Percentiles rank a stretch among this genome's conserved stretches.
phyloP scores from a whole-genome alignment of 2,888 invertebrate species.

The Drosophila ezoana region DNA sequence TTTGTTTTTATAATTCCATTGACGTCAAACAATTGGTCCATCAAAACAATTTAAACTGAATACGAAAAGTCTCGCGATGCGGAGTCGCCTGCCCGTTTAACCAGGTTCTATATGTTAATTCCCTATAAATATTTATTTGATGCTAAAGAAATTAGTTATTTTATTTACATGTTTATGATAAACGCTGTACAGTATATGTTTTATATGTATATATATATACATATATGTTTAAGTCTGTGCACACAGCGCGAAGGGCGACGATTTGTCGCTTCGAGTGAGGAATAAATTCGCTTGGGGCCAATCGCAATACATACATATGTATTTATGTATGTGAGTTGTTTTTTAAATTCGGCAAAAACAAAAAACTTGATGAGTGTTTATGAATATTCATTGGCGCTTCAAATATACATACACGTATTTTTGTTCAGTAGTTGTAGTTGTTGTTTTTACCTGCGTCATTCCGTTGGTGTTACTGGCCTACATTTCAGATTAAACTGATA shows the following conservation, averaged over 20 bases:
- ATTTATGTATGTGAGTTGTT: conserved; percentile 17
- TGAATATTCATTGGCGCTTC: conserved; percentile 72
- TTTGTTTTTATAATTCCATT: conserved; percentile 76
- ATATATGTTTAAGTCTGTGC: conserved; percentile 4
- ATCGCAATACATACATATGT: not conserved
- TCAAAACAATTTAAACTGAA: conserved; percentile 66
- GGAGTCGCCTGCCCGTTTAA: conserved; percentile 17
- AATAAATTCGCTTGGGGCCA: conserved; percentile 13
- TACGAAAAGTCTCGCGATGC: conserved; percentile 58
- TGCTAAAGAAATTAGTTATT: conserved; percentile 40
- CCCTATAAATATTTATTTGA: conserved; percentile 53
- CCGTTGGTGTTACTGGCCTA: conserved; percentile 50
- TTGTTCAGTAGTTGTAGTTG: conserved; percentile 16
- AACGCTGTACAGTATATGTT: conserved; percentile 27
- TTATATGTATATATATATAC: too few relatives aligned
- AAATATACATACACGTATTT: conserved; percentile 22
- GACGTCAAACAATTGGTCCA: conserved; percentile 69
- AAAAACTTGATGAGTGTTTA: conserved; percentile 30
- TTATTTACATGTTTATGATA: conserved; percentile 55
- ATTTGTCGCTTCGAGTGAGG: conserved; percentile 29
- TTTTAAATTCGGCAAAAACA: conserved; percentile 25
- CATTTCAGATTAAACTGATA: conserved; percentile 33
- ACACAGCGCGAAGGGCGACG: conserved; percentile 21
- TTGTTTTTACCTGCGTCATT: conserved; percentile 28
- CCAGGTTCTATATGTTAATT: conserved; percentile 54